Percentiles rank a stretch among this genome's conserved stretches.
These are phyloP conservation scores for Otis tarda DNA, from an alignment of 2,113 vertebrate genomes.

Conservation along the genomic window DNA sequence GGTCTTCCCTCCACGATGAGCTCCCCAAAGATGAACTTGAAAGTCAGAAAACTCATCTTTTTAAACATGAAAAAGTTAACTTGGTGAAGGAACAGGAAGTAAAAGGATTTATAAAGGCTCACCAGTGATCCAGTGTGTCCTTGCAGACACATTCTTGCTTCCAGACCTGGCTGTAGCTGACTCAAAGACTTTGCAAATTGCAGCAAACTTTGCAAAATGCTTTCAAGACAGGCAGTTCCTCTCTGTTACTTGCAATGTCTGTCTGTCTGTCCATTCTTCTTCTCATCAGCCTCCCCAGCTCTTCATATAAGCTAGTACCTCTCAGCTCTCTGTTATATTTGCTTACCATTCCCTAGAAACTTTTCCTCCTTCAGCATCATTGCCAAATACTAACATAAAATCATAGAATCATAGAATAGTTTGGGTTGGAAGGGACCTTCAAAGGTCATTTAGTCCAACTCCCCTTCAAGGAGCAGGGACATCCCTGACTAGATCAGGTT, in stretches of 20 bases:
- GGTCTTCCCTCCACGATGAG: neutral
- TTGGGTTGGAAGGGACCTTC: no score
- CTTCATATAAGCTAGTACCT: neutral
- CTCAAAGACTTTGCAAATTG: neutral
- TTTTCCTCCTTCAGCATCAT: neutral
- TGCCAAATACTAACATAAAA: neutral
- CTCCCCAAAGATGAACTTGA: neutral
- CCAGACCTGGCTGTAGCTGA: neutral
- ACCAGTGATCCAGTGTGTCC: neutral
- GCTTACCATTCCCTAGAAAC: neutral
- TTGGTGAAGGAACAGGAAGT: neutral
- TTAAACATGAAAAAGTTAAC: neutral
- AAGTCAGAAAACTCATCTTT: neutral
- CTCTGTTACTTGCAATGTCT: neutral
- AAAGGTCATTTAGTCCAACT: no score
- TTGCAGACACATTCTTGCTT: neutral
- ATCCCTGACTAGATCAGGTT: no score
- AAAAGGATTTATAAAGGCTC: neutral
- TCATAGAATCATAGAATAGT: no score
- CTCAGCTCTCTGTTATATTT: neutral
- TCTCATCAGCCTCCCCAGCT: neutral
- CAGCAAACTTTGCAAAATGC: no score
- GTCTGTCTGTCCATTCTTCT: neutral
- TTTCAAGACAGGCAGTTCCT: neutral
- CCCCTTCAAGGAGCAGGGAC: no score